phyloP scores from a whole-genome alignment of 2,888 invertebrate genomes.

The Ommatoiulus sabulosus region DNA sequence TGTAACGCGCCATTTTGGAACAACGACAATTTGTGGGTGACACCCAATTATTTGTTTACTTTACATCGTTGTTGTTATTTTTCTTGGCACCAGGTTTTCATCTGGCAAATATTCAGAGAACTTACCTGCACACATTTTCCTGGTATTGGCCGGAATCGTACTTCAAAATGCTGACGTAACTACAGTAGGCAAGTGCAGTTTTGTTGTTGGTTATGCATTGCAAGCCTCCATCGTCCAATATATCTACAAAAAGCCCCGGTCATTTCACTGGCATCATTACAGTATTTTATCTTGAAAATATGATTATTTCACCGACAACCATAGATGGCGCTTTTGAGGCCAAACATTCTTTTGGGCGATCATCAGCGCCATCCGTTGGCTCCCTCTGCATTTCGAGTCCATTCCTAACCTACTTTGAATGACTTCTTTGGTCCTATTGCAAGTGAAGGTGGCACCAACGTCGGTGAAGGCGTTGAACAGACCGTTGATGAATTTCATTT shows the following conservation, averaged over 20 bases:
- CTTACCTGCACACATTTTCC: neutral
- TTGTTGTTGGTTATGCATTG: conserved; percentile 31
- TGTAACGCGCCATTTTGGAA: too few species aligned
- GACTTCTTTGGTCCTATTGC: neutral
- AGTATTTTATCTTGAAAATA: neutral
- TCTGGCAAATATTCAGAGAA: too few species aligned
- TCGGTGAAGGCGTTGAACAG: conserved; percentile 25
- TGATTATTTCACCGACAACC: neutral
- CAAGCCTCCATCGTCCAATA: conserved; percentile 4
- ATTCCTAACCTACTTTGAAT: neutral
- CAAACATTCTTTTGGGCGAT: neutral
- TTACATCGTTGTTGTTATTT: too few species aligned
- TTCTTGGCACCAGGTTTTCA: too few species aligned
- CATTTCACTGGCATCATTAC: neutral
- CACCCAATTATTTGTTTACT: too few species aligned
- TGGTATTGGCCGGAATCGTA: neutral
- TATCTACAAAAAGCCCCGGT: neutral
- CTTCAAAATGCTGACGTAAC: conserved; percentile 46
- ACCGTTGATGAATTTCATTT: conserved; percentile 27
- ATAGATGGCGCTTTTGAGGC: too few species aligned
- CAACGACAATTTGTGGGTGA: too few species aligned
- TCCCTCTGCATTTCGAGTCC: neutral
- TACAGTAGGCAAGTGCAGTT: neutral
- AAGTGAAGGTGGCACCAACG: neutral
- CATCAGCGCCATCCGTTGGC: neutral